These are phyloP conservation scores for Anguilla obscura DNA, from an alignment of 2,797 vertebrate genomes.

Conservation along the genomic window DNA sequence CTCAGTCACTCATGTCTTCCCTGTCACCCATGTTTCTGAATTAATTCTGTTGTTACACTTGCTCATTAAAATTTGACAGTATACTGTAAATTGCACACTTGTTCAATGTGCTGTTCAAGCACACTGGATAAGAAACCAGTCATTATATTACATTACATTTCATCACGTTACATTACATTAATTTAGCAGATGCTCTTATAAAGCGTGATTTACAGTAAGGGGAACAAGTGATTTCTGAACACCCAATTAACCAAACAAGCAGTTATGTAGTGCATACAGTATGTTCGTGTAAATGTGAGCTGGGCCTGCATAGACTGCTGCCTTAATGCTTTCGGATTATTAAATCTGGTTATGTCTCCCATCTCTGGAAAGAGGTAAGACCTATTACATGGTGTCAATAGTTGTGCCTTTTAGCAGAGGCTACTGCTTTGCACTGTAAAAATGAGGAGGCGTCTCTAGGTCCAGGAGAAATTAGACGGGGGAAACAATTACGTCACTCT, in stretches of 20 bases:
- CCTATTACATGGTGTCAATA: background rate
- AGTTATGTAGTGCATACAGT: background rate
- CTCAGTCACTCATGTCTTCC: background rate
- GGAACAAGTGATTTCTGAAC: background rate
- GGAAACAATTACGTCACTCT: slow-evolving; percentile 41
- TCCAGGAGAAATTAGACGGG: slow-evolving; percentile 22
- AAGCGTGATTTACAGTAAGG: background rate
- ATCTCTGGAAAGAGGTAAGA: background rate
- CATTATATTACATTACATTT: background rate
- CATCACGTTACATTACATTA: background rate
- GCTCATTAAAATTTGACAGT: background rate
- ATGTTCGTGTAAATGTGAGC: background rate
- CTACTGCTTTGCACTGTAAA: background rate
- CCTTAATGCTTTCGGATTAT: background rate
- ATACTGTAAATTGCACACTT: background rate
- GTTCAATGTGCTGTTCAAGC: background rate
- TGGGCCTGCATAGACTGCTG: background rate
- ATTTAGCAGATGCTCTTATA: background rate
- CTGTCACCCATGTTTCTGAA: background rate
- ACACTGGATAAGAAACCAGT: background rate
- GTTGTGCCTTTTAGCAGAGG: background rate
- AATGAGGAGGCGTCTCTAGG: background rate
- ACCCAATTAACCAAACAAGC: background rate
- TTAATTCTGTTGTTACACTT: background rate
- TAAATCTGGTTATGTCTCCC: background rate